Percentiles rank a stretch among this genome's conserved stretches.
Conservation (phyloP, 2,113 vertebrate genomes). For the Mobula birostris region DNA sequence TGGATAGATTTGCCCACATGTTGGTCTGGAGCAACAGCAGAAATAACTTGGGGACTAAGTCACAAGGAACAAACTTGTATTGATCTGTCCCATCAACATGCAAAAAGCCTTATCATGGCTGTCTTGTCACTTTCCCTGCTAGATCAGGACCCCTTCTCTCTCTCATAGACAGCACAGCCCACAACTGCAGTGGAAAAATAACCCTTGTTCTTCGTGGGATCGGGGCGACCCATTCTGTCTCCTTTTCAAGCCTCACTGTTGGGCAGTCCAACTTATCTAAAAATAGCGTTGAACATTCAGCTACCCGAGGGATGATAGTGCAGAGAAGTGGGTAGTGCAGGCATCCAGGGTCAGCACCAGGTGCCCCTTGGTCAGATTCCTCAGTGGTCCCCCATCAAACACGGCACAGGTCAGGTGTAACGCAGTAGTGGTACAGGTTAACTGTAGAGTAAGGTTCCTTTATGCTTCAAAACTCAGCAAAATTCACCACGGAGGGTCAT, state of each 20-base stretch:
- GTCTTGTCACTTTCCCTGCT: neutral
- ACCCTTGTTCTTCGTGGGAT: neutral
- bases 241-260: neutral
- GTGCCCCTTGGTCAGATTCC: neutral
- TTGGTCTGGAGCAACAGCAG: neutral
- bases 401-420: neutral
- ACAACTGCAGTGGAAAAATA: neutral
- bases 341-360: neutral
- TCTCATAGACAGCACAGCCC: neutral
- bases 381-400: neutral
- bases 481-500: neutral
- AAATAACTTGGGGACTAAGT: neutral
- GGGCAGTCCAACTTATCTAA: neutral
- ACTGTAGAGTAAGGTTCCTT: neutral
- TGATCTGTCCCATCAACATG: neutral
- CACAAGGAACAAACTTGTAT: neutral
- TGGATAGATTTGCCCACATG: neutral
- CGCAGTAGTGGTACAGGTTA: neutral
- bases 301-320: neutral
- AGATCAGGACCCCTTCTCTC: neutral
- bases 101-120: neutral
- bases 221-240: neutral
- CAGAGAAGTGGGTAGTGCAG: neutral
- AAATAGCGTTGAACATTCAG: neutral
- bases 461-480: neutral